Base-by-base conservation (phyloP, 2,113 vertebrate genomes). In the Cyphotilapia sp. region DNA sequence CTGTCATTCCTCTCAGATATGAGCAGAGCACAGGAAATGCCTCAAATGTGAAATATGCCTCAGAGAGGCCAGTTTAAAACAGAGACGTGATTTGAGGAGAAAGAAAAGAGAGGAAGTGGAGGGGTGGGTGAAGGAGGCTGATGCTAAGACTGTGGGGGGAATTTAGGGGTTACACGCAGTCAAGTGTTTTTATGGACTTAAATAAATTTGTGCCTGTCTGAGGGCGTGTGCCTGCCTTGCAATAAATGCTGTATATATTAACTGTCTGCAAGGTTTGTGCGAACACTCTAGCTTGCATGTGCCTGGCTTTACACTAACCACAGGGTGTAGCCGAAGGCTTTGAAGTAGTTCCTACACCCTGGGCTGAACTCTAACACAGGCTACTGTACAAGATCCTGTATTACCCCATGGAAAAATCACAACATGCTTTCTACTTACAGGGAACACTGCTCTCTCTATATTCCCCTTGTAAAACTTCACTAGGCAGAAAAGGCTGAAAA, bases 291-390 rank as follows among this genome's bases (percentile, higher is more conserved):
- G 86, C 80, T 81, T 57, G 83, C 81, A 80, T 89, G 91, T 83
- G 80, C 74, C 85, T 51, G 89, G 89, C 81, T 92, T 90, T 78
- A 86, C 83, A 24, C 91, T 88, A 93, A 95, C 93, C 93, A 94
- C 92, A 94, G 95, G 95, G 94, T 94, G 94, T 93, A 93, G 88
- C 88, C 80, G 40, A 53, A 78, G 86, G 69, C 88, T 94, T 95
- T 95, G 92, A 95, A 94, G 91, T 87, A 78, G 2, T 86, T 89
- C 47, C 83, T 61, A 83, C 90, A 93, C 88, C 84, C 88, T 81
- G 87, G n/a, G 80, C 85, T 90, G 87, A 88, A 85, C 91, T 88
- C 89, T 88, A 93, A 94, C 91, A 86, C 92, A 87, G 83, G 85
- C 94, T 91, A 89, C 93, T 76, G 91, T 91, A 91, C 66, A 45